These are phyloP conservation scores for Polyploca ridens DNA, from an alignment of 2,888 invertebrate species.

Conservation along the genomic window DNA sequence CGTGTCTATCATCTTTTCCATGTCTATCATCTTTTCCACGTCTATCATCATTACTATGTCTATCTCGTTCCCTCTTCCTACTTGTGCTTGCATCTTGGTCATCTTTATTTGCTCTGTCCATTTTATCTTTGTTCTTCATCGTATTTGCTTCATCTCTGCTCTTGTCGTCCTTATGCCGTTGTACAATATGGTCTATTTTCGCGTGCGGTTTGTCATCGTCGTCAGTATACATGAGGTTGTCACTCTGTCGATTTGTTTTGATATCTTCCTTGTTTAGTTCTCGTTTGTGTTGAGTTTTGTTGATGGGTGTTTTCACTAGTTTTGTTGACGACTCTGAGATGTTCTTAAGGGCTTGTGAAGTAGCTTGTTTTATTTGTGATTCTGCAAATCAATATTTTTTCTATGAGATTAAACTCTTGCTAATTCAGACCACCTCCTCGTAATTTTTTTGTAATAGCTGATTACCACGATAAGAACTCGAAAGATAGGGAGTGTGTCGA, in stretches of 20 bases:
- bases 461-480: neutral
- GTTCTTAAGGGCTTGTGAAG: constrained; percentile 66
- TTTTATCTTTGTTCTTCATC: constrained; percentile 16
- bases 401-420: too few relatives aligned
- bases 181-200: constrained; percentile 72
- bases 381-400: constrained; percentile 39
- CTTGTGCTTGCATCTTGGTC: constrained; percentile 10
- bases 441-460: too few relatives aligned
- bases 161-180: constrained; percentile 60
- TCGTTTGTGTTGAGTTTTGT: constrained; percentile 29
- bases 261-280: constrained; percentile 2
- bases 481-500: constrained; percentile 10
- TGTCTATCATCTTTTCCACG: neutral
- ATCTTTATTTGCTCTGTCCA: neutral
- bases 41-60: neutral
- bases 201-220: constrained; percentile 68
- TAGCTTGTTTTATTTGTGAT: constrained; percentile 71
- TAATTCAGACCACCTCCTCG: too few relatives aligned
- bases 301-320: constrained; percentile 58
- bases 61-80: constrained; percentile 1
- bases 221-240: constrained; percentile 73
- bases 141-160: constrained; percentile 19
- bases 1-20: neutral
- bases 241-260: constrained; percentile 54
- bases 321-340: constrained; percentile 56